A percentile compares a stretch with the other conserved stretches of the same genome.
Conservation (phyloP, 2,113 vertebrate species). For the Plotosus lineatus region DNA sequence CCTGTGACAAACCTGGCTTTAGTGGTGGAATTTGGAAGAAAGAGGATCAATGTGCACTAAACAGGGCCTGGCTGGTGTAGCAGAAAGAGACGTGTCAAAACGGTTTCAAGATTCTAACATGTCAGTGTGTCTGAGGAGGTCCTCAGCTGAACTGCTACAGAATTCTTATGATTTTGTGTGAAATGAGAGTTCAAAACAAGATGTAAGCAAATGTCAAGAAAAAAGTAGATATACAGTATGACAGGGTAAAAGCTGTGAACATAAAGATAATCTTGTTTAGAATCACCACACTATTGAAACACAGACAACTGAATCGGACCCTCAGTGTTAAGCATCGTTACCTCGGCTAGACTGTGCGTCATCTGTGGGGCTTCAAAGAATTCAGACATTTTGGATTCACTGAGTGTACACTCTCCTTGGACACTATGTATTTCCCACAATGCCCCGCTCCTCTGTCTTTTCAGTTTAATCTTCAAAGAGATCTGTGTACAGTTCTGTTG, state of each 20-base stretch:
- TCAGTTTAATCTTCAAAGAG: slow-evolving; percentile 67
- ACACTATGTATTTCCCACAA: slow-evolving; percentile 69
- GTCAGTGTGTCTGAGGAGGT: background rate
- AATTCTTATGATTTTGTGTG: background rate
- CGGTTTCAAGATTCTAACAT: slow-evolving; percentile 6
- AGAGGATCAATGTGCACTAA: slow-evolving; percentile 10
- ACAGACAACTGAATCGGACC: background rate
- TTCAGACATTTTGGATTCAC: slow-evolving; percentile 9
- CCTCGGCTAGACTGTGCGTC: slow-evolving; percentile 11
- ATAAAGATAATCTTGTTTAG: background rate
- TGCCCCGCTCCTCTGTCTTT: slow-evolving; percentile 56
- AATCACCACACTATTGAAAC: background rate
- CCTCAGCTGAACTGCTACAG: background rate
- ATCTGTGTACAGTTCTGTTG: slow-evolving; percentile 15
- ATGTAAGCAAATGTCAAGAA: background rate
- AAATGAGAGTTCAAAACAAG: background rate
- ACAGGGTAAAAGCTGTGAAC: background rate
- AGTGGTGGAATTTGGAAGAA: slow-evolving; percentile 11
- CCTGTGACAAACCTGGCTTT: background rate
- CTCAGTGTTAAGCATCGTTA: background rate
- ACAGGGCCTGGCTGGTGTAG: background rate
- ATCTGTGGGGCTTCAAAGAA: background rate
- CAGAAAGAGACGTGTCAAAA: background rate
- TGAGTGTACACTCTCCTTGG: slow-evolving; percentile 37
- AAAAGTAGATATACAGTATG: background rate